Conservation (phyloP, 2,888 invertebrate species). For the Pammene aurita region DNA sequence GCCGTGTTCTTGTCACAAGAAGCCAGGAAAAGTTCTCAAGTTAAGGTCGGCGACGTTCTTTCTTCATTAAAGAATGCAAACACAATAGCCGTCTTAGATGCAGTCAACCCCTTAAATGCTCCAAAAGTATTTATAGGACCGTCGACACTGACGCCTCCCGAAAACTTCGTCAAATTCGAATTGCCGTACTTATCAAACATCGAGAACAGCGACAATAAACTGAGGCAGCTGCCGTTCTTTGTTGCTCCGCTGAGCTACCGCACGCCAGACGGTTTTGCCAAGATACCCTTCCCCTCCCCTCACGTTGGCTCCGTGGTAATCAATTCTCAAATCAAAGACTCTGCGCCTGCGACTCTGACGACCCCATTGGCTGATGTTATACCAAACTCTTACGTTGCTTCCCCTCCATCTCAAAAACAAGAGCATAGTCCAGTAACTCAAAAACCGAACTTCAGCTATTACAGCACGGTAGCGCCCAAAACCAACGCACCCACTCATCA, state of each 20-base stretch:
- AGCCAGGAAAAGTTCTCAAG: constrained; percentile 71
- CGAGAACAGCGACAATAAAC: constrained; percentile 87
- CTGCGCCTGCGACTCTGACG: constrained; percentile 50
- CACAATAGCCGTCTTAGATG: constrained; percentile 90
- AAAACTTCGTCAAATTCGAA: constrained; percentile 90
- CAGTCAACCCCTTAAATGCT: constrained; percentile 85
- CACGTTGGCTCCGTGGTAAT: constrained; percentile 94
- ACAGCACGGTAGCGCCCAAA: constrained; percentile 70
- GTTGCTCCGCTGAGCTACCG: constrained; percentile 93
- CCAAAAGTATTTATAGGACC: constrained; percentile 93
- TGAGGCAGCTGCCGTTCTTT: constrained; percentile 91
- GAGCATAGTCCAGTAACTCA: constrained; percentile 68
- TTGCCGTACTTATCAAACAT: constrained; percentile 91
- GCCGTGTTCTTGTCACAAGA: constrained; percentile 89
- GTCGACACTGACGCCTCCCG: constrained; percentile 87
- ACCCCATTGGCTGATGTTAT: constrained; percentile 51
- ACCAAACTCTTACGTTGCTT: constrained; percentile 57
- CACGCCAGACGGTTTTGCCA: constrained; percentile 92
- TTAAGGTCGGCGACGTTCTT: constrained; percentile 88
- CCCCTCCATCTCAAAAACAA: constrained; percentile 53
- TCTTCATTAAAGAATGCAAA: constrained; percentile 87
- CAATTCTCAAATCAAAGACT: constrained; percentile 78
- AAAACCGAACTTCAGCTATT: constrained; percentile 73
- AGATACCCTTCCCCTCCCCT: constrained; percentile 93
- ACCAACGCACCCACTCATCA: constrained; percentile 58